Evolutionary conservation across 2,797 vertebrate species (phyloP).

Genomic region (Huso huso): DNA sequence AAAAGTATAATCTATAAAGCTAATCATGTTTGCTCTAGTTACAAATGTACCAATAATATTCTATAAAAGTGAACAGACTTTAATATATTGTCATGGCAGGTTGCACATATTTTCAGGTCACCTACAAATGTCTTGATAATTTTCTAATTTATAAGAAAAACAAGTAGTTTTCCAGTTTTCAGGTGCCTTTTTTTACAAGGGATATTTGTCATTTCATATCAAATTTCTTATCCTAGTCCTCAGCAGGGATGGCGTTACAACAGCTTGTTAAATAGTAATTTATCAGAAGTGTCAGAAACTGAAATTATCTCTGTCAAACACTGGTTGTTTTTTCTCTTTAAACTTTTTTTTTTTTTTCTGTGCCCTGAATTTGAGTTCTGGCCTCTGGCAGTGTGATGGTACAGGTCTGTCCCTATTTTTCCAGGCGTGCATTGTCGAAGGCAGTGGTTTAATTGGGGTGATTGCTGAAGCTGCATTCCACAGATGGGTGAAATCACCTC

Average conservation of each 20-base stretch:
- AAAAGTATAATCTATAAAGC: background rate
- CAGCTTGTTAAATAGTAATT: background rate
- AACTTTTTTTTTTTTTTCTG: background rate
- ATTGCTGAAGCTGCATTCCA: too few species aligned
- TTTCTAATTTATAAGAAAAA: background rate
- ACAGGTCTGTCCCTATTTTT: too few species aligned
- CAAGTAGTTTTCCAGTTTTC: background rate
- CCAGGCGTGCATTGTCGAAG: too few species aligned
- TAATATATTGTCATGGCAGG: background rate
- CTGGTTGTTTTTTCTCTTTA: background rate
- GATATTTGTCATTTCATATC: conserved; percentile 1
- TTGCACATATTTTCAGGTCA: background rate
- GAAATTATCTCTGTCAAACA: conserved; percentile 2
- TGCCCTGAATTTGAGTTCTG: conserved; percentile 26
- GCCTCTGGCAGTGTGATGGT: too few species aligned
- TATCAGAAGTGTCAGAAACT: conserved; percentile 4
- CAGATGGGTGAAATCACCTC: too few species aligned
- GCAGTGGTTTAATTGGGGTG: too few species aligned
- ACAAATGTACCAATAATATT: background rate
- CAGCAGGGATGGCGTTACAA: background rate
- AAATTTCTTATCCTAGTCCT: background rate
- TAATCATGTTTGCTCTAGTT: background rate
- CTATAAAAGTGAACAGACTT: background rate
- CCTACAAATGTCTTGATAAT: background rate
- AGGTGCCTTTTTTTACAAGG: background rate